Base-by-base conservation (phyloP, 2,888 invertebrate species). In the Automeris io region DNA sequence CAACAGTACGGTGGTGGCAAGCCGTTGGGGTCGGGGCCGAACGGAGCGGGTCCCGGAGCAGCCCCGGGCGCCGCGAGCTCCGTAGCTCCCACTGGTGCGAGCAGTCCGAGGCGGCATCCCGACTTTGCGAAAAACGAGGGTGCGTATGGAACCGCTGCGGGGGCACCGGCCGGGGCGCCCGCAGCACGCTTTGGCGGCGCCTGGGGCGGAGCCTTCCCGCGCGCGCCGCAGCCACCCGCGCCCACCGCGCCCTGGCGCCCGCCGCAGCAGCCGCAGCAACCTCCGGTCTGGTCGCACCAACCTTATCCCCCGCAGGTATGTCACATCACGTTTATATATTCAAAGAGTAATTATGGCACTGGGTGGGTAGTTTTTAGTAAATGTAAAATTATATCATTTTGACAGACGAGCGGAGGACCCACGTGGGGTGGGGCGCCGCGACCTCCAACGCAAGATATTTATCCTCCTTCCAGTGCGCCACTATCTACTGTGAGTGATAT, bases 51-150 rank as follows among this genome's bases (percentile, higher is more conserved):
- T 38, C 92, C 93, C 61, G 54, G 60, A 24, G 49, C 57, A 13
- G 66, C 61, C 21, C 55, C 49, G 22, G 52, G 42, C 45, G 37
- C 53, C 40, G 61, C 61, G 49, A 90, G 91, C 37, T 60, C 61
- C 49, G 90, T 91, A 35, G 92, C 93, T 57, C 92, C 92, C 31
- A 61, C 47, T 37, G 69, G 63, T 40, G 61, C 65, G 16, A 33
- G 39, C 39, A 39, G 39, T 43, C 66, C 62, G 41, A 58, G 67
- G 44, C 55, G 62, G 40, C 67, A 61, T 42, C 68, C 89, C 85
- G 62, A 63, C 57, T 61, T 64, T 48, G 61, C 63, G 36, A 62
- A 66, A 37, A 68, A 62, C 11, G 59, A 66, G 41, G 50, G 57
- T 29, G 53, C 57, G 42, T 45, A 59, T 50, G 52, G 47, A 11